phyloP scores from a whole-genome alignment of 2,797 vertebrate species.

The Xiphophorus birchmanni region DNA sequence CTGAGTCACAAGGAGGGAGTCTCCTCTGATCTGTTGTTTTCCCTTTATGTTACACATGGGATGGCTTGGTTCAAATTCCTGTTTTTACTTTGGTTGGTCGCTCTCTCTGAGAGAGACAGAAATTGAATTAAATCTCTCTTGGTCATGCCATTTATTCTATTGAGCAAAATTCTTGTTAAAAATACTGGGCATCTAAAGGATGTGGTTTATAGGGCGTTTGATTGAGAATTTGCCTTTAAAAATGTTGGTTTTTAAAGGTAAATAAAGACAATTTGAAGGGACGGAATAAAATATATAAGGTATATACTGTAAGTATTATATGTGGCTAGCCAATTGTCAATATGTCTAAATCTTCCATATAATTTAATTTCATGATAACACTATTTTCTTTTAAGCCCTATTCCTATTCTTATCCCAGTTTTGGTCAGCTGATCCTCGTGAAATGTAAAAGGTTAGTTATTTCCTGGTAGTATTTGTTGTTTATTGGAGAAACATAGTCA shows the following conservation, averaged over 20 bases:
- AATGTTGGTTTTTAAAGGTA: slow-evolving; percentile 18
- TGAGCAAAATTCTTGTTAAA: slow-evolving; percentile 10
- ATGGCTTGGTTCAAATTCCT: slow-evolving; percentile 24
- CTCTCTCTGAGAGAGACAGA: slow-evolving; percentile 10
- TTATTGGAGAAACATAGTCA: not conserved
- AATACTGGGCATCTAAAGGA: slow-evolving; percentile 3
- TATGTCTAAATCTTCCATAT: not conserved
- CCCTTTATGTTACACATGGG: slow-evolving; percentile 47
- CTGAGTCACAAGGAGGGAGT: slow-evolving; percentile 71
- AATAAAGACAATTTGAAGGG: slow-evolving; percentile 1
- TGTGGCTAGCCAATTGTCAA: not conserved
- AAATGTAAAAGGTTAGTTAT: not conserved
- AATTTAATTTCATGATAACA: not conserved
- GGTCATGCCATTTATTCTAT: slow-evolving; percentile 18
- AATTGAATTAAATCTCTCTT: slow-evolving; percentile 14
- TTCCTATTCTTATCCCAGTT: not conserved
- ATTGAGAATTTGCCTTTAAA: slow-evolving; percentile 3
- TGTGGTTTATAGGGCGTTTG: slow-evolving; percentile 10
- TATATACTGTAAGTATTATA: no score
- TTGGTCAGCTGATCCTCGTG: not conserved
- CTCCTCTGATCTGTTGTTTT: slow-evolving; percentile 61
- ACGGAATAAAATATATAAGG: slow-evolving; percentile 7
- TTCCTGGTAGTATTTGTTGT: not conserved
- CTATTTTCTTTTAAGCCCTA: not conserved
- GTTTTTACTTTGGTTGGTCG: slow-evolving; percentile 37